phyloP scores from a whole-genome alignment of 2,113 vertebrate genomes.

The Pampusana beccarii region DNA sequence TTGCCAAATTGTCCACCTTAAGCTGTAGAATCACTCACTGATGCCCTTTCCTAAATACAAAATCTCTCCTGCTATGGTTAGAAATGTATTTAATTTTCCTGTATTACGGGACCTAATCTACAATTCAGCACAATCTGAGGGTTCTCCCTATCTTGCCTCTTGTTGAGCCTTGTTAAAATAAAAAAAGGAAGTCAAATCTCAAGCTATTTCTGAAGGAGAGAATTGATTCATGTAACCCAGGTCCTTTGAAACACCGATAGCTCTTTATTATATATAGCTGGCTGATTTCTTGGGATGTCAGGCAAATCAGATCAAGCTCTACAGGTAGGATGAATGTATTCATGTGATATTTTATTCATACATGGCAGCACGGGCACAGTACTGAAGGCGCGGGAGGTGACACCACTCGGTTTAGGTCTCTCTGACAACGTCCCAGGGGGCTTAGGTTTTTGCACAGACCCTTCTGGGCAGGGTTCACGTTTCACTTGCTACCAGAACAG shows the following conservation, averaged over 20 bases:
- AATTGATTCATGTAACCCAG: background rate
- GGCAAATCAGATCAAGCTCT: background rate
- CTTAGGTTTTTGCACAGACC: background rate
- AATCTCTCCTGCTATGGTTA: background rate
- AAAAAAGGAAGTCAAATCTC: background rate
- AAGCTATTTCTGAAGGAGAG: background rate
- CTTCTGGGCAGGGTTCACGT: background rate
- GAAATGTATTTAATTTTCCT: background rate
- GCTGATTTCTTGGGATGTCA: background rate
- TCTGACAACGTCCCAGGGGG: background rate
- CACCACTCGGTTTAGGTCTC: background rate
- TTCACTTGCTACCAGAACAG: background rate
- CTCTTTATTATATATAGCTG: background rate
- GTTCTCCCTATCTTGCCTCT: background rate
- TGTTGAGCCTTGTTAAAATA: background rate
- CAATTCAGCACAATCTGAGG: background rate
- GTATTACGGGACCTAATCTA: background rate
- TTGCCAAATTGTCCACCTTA: background rate
- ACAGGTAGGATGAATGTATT: background rate
- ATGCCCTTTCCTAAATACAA: background rate
- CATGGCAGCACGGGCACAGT: background rate
- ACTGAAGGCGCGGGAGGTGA: background rate
- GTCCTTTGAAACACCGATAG: background rate
- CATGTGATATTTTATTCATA: conserved; percentile 17
- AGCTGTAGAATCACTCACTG: background rate